Evolutionary conservation across 1,140 invertebrate species (phyloP).

Genomic region (Plodia interpunctella): DNA sequence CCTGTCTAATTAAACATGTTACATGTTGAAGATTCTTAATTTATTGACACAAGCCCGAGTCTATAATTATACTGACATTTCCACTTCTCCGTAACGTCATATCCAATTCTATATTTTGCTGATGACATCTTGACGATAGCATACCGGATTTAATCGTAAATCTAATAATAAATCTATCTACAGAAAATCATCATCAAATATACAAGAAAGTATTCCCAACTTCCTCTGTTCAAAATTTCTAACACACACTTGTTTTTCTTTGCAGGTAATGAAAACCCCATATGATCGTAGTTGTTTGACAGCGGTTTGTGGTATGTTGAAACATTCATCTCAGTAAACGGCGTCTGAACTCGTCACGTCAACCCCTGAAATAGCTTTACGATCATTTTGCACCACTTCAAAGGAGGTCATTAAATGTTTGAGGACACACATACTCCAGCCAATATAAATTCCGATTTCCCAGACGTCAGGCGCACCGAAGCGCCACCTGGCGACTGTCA

Average conservation of each 20-base stretch:
- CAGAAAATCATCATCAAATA: background rate
- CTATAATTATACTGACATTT: constrained; percentile 3
- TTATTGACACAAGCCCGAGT: constrained; percentile 1
- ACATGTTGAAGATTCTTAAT: background rate
- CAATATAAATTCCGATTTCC: constrained; percentile 39
- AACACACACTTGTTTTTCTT: constrained; percentile 13
- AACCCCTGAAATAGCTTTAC: constrained; percentile 50
- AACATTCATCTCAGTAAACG: constrained; percentile 39
- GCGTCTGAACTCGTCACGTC: constrained; percentile 30
- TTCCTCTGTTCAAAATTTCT: background rate
- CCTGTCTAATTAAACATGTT: background rate
- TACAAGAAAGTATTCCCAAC: background rate
- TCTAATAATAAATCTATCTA: background rate
- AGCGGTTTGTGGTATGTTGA: constrained; percentile 43
- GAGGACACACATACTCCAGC: constrained; percentile 25
- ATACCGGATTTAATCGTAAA: constrained; percentile 1
- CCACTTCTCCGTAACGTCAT: background rate
- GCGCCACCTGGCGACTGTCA: constrained; percentile 60
- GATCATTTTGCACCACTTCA: constrained; percentile 66
- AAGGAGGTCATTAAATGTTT: constrained; percentile 65
- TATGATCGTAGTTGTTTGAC: constrained; percentile 20
- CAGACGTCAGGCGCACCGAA: constrained; percentile 31
- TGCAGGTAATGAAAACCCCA: constrained; percentile 20
- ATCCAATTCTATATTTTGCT: background rate
- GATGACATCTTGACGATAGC: background rate